These are phyloP conservation scores for Ferrisia virgata DNA, from an alignment of 2,888 invertebrate species.

Conservation along the genomic window DNA sequence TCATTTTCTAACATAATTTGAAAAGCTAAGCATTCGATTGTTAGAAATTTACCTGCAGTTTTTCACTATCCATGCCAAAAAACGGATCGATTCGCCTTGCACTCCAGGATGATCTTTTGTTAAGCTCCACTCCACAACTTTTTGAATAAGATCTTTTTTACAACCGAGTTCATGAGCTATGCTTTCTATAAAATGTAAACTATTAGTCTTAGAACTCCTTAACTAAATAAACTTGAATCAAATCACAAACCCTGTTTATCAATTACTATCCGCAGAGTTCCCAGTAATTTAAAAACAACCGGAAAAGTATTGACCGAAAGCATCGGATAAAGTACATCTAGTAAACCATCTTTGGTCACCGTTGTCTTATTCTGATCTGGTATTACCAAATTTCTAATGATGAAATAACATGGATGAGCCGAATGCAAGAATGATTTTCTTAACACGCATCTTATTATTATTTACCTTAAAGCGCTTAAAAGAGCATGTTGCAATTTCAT, in stretches of 20 bases:
- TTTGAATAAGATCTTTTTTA: conserved; percentile 62
- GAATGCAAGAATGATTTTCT: background rate
- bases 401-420: conserved; percentile 26
- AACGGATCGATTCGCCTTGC: conserved; percentile 74
- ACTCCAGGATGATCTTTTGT: conserved; percentile 79
- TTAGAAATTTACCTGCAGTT: conserved; percentile 57
- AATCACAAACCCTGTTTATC: conserved; percentile 69
- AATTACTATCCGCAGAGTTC: conserved; percentile 79
- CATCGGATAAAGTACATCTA: conserved; percentile 71
- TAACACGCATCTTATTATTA: background rate
- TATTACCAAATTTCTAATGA: conserved; percentile 66
- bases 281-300: conserved; percentile 81
- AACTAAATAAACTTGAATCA: too few relatives aligned
- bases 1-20: too few relatives aligned
- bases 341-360: conserved; percentile 69
- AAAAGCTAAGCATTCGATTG: background rate
- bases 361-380: conserved; percentile 70
- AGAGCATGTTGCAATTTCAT: conserved; percentile 69
- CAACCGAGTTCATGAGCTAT: conserved; percentile 67
- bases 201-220: too few relatives aligned
- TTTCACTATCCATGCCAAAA: conserved; percentile 75
- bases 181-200: conserved; percentile 59
- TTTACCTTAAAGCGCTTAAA: conserved; percentile 65
- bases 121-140: conserved; percentile 71
- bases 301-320: conserved; percentile 63